Evolutionary conservation across 1,140 invertebrate species (phyloP).

Genomic region (Drosophila rufa): DNA sequence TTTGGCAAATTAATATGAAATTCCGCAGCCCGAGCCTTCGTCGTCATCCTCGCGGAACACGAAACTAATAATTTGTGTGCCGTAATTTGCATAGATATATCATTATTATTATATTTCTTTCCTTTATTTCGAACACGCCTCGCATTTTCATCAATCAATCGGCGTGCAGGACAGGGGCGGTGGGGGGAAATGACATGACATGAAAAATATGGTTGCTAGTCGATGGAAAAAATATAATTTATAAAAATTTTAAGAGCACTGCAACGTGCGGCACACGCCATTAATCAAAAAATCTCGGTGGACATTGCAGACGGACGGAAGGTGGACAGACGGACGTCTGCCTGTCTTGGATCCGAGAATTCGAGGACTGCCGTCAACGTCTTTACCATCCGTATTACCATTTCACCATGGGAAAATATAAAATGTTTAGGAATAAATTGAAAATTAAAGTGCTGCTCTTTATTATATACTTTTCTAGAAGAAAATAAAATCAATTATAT

Average conservation of each 20-base stretch:
- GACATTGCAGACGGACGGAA: conserved; percentile 32
- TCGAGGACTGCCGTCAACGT: conserved; percentile 14
- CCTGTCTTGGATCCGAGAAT: conserved; percentile 25
- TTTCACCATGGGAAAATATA: neutral
- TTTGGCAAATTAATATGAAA: conserved; percentile 76
- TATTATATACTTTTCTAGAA: neutral
- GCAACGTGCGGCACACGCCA: conserved; percentile 69
- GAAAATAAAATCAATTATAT: no score
- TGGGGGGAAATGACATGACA: conserved; percentile 50
- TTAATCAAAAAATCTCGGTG: conserved; percentile 76
- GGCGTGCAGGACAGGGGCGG: conserved; percentile 4
- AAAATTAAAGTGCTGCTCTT: neutral
- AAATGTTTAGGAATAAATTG: neutral
- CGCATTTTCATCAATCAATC: conserved; percentile 81
- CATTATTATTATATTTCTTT: conserved; percentile 77
- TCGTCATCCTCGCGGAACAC: conserved; percentile 47
- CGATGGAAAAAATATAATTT: conserved; percentile 78
- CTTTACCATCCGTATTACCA: neutral
- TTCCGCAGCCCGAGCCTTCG: conserved; percentile 20
- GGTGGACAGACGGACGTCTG: conserved; percentile 35
- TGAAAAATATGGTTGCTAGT: conserved; percentile 76
- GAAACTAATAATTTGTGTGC: conserved; percentile 76
- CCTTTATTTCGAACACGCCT: conserved; percentile 62
- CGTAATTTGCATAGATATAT: conserved; percentile 81
- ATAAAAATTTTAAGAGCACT: conserved; percentile 77